phyloP scores from a whole-genome alignment of 2,888 invertebrate genomes.

The Entomobrya multifasciata region DNA sequence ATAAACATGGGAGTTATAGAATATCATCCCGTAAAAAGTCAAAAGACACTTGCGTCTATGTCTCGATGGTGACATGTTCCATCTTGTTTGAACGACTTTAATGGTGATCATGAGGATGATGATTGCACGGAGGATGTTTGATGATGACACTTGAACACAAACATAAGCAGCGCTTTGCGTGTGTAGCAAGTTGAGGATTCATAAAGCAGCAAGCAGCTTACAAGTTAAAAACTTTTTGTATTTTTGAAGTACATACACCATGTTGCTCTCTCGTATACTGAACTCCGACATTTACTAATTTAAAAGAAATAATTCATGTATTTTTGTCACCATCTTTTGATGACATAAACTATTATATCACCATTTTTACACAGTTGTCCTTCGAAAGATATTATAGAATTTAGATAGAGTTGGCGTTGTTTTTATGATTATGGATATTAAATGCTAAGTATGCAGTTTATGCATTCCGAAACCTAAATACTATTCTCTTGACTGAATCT shows the following conservation, averaged over 20 bases:
- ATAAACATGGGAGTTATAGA: neutral
- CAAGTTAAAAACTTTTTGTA: conserved; percentile 65
- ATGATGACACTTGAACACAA: conserved; percentile 62
- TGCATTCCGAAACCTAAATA: neutral
- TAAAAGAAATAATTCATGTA: conserved; percentile 24
- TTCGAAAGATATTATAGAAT: no score
- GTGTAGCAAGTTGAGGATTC: no score
- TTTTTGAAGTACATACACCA: neutral
- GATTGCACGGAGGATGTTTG: conserved; percentile 26
- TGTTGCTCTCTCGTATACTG: neutral
- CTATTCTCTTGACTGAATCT: neutral
- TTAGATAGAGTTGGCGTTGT: no score
- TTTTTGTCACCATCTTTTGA: conserved; percentile 23
- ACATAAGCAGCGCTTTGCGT: conserved; percentile 32
- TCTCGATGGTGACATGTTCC: conserved; percentile 16
- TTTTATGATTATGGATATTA: conserved; percentile 41
- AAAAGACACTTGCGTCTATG: neutral
- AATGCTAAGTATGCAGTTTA: conserved; percentile 34
- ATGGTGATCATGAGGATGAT: conserved; percentile 49
- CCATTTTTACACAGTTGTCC: neutral
- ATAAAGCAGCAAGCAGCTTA: no score
- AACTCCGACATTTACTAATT: neutral
- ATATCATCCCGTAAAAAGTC: conserved; percentile 18
- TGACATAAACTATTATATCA: no score
- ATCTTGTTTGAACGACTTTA: conserved; percentile 56